Base-by-base conservation (phyloP, 2,113 vertebrate genomes). In the Syngnathus floridae region DNA sequence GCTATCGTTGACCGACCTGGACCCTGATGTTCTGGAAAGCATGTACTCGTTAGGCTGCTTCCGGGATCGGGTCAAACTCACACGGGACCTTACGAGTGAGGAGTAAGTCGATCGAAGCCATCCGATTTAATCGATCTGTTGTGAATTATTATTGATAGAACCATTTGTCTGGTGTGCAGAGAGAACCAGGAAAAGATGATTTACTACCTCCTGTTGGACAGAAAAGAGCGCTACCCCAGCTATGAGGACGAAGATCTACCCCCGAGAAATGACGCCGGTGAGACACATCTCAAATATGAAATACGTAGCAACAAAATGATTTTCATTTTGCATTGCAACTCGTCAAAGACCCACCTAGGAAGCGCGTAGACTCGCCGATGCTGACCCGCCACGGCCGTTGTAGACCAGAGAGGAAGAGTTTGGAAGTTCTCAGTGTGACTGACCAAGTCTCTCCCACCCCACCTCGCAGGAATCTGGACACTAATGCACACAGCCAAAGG, bases 121-220 rank as follows among this genome's bases (percentile, higher is more conserved):
- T 46, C 49, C 43, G 48, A 72, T 22, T 31, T 3, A 31, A 31
- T 31, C 3, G 26, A 31, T 31, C 26, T 2, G 45, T 17, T 46
- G 16, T 46, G 45, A 16, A 14, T 46, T 13, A 46, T 16, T 16
- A 5, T 17, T 17, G 12, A 4, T 46, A 14, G 19, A 51, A 21
- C n/a, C 0, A 10, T 8, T 51, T 48, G 46, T 49, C 37, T 64
- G 37, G 6, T 45, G 2, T 69, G n/a, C 80, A 96, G 94, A 70
- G 94, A 95, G 64, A 96, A 95, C 82, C 94, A 96, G 85, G 94
- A 96, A 83, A 96, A 96, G 83, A 94, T 95, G 93, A 96, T 96
- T 64, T 96, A 96, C 73, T 96, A 94, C 77, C 89, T 96, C 82
- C 92, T 96, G 67, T 84, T 96, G 79, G 94, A 96, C 82, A 92